Evolutionary conservation across 2,888 invertebrate genomes (phyloP).

Genomic region (Hyalella azteca): DNA sequence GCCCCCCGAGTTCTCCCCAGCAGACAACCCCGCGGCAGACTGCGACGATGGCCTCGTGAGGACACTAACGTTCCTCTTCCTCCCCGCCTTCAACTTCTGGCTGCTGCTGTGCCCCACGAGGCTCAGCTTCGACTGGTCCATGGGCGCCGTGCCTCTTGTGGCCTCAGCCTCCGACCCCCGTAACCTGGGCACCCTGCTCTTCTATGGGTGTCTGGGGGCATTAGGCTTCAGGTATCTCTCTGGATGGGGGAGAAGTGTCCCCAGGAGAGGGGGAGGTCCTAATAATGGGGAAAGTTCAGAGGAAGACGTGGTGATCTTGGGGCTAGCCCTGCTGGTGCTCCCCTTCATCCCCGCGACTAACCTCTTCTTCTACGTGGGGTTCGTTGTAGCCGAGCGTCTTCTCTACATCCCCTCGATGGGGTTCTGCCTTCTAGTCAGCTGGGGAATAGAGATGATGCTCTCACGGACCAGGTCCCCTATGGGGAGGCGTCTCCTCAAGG

Average conservation of each 20-base stretch:
- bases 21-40: slow-evolving; percentile 95
- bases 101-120: slow-evolving; percentile 84
- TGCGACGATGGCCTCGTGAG: slow-evolving; percentile 80
- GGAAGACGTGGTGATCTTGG: slow-evolving; percentile 70
- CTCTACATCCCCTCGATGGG: slow-evolving; percentile 96
- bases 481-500: slow-evolving; percentile 61
- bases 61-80: slow-evolving; percentile 86
- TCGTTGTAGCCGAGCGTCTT: slow-evolving; percentile 95
- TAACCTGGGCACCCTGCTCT: slow-evolving; percentile 76
- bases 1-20: slow-evolving; percentile 81
- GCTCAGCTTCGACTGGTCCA: slow-evolving; percentile 98
- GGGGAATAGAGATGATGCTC: slow-evolving; percentile 68
- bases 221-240: slow-evolving; percentile 37
- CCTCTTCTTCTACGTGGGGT: slow-evolving; percentile 96
- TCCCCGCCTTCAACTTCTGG: slow-evolving; percentile 89
- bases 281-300: background rate
- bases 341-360: slow-evolving; percentile 96
- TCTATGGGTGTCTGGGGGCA: slow-evolving; percentile 68
- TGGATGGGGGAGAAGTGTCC: slow-evolving; percentile 27
- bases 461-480: slow-evolving; percentile 43
- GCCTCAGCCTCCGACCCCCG: slow-evolving; percentile 76
- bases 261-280: slow-evolving; percentile 36
- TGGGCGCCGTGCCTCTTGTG: slow-evolving; percentile 92
- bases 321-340: slow-evolving; percentile 76
- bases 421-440: slow-evolving; percentile 84